phyloP scores from a whole-genome alignment of 2,888 invertebrate species.

The Margaritifera margaritifera region DNA sequence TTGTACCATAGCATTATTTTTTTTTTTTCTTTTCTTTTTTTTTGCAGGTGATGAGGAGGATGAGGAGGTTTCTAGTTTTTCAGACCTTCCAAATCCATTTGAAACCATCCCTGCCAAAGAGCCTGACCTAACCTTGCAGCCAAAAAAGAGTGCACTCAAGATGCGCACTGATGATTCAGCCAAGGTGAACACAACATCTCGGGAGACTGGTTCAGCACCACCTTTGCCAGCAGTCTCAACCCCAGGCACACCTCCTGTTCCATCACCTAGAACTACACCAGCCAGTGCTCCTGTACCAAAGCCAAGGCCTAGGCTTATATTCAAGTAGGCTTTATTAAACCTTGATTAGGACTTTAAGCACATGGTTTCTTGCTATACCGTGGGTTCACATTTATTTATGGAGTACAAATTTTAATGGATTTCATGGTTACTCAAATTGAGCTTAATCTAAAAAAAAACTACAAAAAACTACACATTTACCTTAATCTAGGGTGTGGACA shows the following conservation, averaged over 20 bases:
- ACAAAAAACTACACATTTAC: no score
- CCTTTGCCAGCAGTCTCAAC: constrained; percentile 8
- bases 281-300: constrained; percentile 41
- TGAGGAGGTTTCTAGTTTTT: constrained; percentile 7
- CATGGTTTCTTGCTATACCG: no score
- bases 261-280: constrained; percentile 47
- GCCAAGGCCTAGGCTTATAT: constrained; percentile 51
- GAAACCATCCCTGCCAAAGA: constrained; percentile 69
- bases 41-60: constrained; percentile 26
- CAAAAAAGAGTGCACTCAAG: constrained; percentile 73
- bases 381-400: no score
- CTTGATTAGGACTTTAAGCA: no score
- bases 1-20: no score
- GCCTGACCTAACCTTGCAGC: constrained; percentile 72
- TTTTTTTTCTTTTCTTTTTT: neutral
- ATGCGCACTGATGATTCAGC: constrained; percentile 24
- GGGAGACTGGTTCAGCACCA: no score
- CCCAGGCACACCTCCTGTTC: constrained; percentile 17
- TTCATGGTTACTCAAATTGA: no score
- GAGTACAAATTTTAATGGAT: no score
- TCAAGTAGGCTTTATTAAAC: constrained; percentile 29
- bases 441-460: no score
- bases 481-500: no score
- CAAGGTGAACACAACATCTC: neutral
- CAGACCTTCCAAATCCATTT: constrained; percentile 38